These are phyloP conservation scores for Trichogramma pretiosum DNA, from an alignment of 1,140 invertebrate species.

Conservation along the genomic window DNA sequence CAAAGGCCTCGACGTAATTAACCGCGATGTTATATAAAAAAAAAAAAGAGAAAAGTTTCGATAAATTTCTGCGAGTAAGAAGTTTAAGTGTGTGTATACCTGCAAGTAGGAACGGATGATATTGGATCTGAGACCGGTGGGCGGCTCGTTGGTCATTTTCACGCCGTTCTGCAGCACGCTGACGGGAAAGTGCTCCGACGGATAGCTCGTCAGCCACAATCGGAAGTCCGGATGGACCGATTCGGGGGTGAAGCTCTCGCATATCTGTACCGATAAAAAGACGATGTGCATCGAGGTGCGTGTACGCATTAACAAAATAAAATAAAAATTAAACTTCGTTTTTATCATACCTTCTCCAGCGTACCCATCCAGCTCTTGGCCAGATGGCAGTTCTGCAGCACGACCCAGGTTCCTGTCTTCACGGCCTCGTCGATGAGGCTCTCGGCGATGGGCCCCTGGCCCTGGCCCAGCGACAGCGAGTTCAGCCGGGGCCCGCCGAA, in stretches of 20 bases:
- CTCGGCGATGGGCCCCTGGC: constrained; percentile 82
- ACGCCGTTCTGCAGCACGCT: constrained; percentile 88
- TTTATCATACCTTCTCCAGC: constrained; percentile 55
- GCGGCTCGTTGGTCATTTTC: constrained; percentile 94
- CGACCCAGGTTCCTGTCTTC: constrained; percentile 81
- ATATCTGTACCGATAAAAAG: constrained; percentile 49
- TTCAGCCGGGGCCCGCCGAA: constrained; percentile 74
- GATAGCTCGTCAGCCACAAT: constrained; percentile 89
- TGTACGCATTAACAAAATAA: no score
- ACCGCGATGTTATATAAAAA: no score
- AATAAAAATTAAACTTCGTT: no score
- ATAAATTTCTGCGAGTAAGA: no score
- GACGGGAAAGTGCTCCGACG: constrained; percentile 80
- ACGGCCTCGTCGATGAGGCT: constrained; percentile 78
- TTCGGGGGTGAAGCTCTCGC: constrained; percentile 66
- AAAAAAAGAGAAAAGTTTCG: no score
- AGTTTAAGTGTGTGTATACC: constrained; percentile 28
- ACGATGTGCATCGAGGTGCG: background rate
- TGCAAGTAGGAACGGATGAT: constrained; percentile 61
- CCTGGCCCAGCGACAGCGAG: constrained; percentile 85
- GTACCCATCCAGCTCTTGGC: constrained; percentile 87
- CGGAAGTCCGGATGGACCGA: constrained; percentile 80
- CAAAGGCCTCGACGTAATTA: no score
- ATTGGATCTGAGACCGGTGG: constrained; percentile 69
- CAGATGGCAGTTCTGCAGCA: constrained; percentile 94